Conservation (phyloP, 2,888 invertebrate species). For the Brachyptera risi region DNA sequence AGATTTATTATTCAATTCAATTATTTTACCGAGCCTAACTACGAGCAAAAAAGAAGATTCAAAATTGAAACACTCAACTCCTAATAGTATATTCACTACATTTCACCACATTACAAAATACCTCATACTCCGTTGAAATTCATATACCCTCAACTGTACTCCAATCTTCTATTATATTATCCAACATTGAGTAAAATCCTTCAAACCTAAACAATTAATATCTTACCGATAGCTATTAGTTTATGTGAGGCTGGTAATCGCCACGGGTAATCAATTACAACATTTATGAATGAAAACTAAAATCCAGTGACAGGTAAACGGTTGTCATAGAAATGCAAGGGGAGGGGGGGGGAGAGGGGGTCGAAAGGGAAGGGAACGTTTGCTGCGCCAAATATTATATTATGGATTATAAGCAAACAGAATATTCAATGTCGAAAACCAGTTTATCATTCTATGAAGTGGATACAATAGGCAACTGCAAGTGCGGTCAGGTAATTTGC, state of each 20-base stretch:
- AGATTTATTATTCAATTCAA: too few relatives aligned
- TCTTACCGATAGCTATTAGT: constrained; percentile 8
- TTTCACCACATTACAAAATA: too few relatives aligned
- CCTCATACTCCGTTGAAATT: too few relatives aligned
- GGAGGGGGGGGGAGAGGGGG: neutral
- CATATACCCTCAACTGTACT: too few relatives aligned
- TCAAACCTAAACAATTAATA: constrained; percentile 16
- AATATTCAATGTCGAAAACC: neutral
- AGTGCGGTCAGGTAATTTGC: constrained; percentile 5
- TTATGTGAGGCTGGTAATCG: constrained; percentile 6
- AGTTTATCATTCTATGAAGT: neutral
- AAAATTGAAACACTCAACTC: too few relatives aligned
- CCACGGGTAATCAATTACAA: constrained; percentile 23
- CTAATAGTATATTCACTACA: too few relatives aligned
- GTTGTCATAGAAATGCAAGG: neutral
- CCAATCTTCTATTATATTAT: too few relatives aligned
- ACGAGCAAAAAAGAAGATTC: too few relatives aligned
- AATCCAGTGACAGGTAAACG: constrained; percentile 18
- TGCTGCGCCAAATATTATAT: too few relatives aligned
- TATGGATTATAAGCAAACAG: neutral
- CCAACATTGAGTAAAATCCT: constrained; percentile 10
- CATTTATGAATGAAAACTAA: constrained; percentile 11
- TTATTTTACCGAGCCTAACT: too few relatives aligned
- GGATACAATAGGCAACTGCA: neutral
- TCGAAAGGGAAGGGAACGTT: neutral